These are phyloP conservation scores for Nomada lathburiana DNA, from an alignment of 2,888 invertebrate species.

Conservation along the genomic window DNA sequence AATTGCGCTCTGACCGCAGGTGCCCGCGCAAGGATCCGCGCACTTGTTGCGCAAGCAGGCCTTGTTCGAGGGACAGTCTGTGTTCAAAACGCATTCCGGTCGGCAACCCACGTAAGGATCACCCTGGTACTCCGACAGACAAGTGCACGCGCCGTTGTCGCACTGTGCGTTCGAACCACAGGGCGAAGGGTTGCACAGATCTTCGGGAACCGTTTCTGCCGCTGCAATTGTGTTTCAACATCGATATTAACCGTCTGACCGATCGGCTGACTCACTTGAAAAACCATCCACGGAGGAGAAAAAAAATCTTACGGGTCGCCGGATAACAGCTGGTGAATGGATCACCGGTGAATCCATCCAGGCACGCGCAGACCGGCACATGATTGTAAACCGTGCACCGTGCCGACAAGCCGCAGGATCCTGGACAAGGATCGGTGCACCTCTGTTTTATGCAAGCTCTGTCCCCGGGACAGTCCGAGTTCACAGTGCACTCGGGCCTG, in stretches of 20 bases:
- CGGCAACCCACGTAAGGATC: conserved; percentile 90
- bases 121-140: conserved; percentile 89
- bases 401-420: conserved; percentile 86
- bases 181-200: conserved; percentile 90
- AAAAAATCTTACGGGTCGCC: conserved; percentile 81
- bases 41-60: conserved; percentile 93
- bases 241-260: neutral
- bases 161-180: conserved; percentile 83
- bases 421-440: conserved; percentile 87
- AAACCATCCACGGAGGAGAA: conserved; percentile 81
- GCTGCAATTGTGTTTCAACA: conserved; percentile 14
- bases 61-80: conserved; percentile 90
- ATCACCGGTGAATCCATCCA: conserved; percentile 85
- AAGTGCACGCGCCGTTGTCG: conserved; percentile 86
- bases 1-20: conserved; percentile 87
- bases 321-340: conserved; percentile 83
- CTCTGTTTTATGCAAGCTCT: conserved; percentile 91
- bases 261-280: neutral
- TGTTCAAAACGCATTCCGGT: conserved; percentile 91
- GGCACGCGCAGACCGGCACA: conserved; percentile 85
- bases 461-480: conserved; percentile 90
- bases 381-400: conserved; percentile 86
- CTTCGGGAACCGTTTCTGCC: conserved; percentile 87
- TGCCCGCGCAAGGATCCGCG: conserved; percentile 90
- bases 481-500: conserved; percentile 91